These are phyloP conservation scores for Lydus trimaculatus DNA, from an alignment of 2,888 invertebrate genomes.

Conservation along the genomic window DNA sequence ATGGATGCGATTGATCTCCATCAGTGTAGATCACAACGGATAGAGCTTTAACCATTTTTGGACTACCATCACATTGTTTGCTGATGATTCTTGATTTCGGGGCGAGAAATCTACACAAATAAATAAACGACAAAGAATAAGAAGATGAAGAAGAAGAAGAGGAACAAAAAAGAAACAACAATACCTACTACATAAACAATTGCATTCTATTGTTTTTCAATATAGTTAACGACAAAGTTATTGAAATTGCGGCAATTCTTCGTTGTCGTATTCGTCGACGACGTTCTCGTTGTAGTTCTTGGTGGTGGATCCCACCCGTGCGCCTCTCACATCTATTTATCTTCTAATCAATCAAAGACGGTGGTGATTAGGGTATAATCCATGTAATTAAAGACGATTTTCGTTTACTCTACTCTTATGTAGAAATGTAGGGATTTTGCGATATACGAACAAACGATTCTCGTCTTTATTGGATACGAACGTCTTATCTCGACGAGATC, in stretches of 20 bases:
- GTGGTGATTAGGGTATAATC: constrained; percentile 50
- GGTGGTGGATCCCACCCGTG: constrained; percentile 49
- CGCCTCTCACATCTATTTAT: constrained; percentile 57
- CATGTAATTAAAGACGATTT: constrained; percentile 43
- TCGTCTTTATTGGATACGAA: constrained; percentile 47
- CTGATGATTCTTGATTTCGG: constrained; percentile 24
- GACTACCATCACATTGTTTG: constrained; percentile 46
- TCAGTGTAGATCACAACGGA: constrained; percentile 60
- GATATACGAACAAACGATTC: constrained; percentile 44
- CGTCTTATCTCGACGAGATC: constrained; percentile 59
- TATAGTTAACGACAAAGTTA: neutral
- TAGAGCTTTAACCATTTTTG: constrained; percentile 49
- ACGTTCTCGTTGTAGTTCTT: constrained; percentile 9
- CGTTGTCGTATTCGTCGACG: too few relatives aligned
- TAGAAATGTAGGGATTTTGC: constrained; percentile 29
- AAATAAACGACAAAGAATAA: too few relatives aligned
- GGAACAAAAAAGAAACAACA: neutral
- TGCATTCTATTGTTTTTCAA: neutral
- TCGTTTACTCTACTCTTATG: constrained; percentile 35
- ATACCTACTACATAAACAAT: constrained; percentile 7
- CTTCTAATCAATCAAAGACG: constrained; percentile 60
- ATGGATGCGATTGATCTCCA: constrained; percentile 61
- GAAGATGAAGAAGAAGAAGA: neutral
- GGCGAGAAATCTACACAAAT: constrained; percentile 2
- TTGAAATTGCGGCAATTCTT: constrained; percentile 15